Percentiles rank a stretch among this genome's conserved stretches.
phyloP scores from a whole-genome alignment of 2,797 vertebrate genomes.

The Eurystomus glaucurus region DNA sequence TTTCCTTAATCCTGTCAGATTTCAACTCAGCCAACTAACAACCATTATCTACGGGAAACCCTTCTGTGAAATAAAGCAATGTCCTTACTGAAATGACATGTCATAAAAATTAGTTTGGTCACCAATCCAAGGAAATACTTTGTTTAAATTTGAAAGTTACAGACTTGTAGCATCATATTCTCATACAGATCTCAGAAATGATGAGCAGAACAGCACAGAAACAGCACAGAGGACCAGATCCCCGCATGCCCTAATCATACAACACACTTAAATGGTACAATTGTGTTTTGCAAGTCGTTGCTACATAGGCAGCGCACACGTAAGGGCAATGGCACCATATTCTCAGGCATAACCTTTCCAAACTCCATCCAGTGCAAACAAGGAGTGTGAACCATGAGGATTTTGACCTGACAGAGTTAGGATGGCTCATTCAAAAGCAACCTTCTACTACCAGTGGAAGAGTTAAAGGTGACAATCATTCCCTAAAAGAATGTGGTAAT shows the following conservation, averaged over 20 bases:
- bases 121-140: slow-evolving; percentile 76
- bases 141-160: slow-evolving; percentile 63
- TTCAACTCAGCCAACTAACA: slow-evolving; percentile 80
- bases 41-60: slow-evolving; percentile 79
- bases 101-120: slow-evolving; percentile 82
- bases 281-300: slow-evolving; percentile 2
- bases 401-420: not conserved
- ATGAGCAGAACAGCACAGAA: not conserved
- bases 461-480: not conserved
- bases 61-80: slow-evolving; percentile 80
- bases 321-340: not conserved
- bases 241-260: not conserved
- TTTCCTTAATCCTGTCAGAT: slow-evolving; percentile 86
- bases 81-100: slow-evolving; percentile 80
- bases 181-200: slow-evolving; percentile 26
- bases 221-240: not conserved
- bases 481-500: not conserved
- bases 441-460: not conserved
- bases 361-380: not conserved
- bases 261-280: not conserved
- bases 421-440: not conserved
- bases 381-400: not conserved
- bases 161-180: slow-evolving; percentile 1
- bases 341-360: not conserved
- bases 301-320: rapidly evolving